Evolutionary conservation across 2,888 invertebrate species (phyloP).

Genomic region (Spatulosminthurus flaviceps): DNA sequence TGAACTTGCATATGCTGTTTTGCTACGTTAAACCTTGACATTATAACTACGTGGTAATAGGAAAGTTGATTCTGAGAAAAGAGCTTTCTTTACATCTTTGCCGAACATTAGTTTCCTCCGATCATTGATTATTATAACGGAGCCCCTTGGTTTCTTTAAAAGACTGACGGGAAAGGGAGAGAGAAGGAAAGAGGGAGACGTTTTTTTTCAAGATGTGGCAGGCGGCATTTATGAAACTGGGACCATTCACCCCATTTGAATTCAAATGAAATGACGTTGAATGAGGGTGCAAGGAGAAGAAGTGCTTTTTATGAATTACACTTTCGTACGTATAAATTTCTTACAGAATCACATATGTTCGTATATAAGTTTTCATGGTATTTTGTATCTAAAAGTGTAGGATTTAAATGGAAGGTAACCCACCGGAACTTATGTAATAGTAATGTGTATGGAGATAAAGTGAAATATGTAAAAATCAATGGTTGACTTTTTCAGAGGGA

Average conservation of each 20-base stretch:
- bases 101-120: constrained; percentile 11
- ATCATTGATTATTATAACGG: constrained; percentile 16
- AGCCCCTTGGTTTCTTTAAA: no score
- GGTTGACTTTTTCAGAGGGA: no score
- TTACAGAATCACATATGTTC: no score
- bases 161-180: not conserved
- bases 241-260: constrained; percentile 14
- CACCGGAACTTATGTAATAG: no score
- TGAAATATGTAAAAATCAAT: no score
- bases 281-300: constrained; percentile 16
- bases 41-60: not conserved
- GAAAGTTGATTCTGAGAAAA: no score
- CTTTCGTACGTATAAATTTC: not conserved
- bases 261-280: constrained; percentile 10
- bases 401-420: no score
- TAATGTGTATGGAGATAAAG: no score
- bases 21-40: not conserved
- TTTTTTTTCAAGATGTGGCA: not conserved
- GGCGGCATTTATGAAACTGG: constrained; percentile 9
- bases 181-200: not conserved
- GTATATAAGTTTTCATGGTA: no score
- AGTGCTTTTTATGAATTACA: constrained; percentile 11
- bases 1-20: no score
- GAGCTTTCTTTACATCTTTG: not conserved
- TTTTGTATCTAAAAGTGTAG: no score